Evolutionary conservation across 2,797 vertebrate genomes (phyloP).

Genomic region (Spheniscus humboldti): DNA sequence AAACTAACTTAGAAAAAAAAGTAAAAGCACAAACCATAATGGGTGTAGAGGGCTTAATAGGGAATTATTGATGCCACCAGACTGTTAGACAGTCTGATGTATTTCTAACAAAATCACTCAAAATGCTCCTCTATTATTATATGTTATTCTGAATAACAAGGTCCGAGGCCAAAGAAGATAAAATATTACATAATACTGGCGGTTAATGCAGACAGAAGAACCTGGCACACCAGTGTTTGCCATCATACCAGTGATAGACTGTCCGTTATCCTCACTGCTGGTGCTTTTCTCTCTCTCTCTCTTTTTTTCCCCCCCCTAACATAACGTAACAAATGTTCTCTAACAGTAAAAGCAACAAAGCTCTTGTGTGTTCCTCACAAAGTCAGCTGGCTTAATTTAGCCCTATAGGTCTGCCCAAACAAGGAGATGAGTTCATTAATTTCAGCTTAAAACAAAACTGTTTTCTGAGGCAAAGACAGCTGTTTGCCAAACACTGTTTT

Average conservation of each 20-base stretch:
- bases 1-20: conserved; percentile 65
- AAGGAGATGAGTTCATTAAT: neutral
- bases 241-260: neutral
- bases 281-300: neutral
- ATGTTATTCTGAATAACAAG: neutral
- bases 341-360: rapidly evolving
- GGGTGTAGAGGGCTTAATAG: conserved; percentile 67
- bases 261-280: neutral
- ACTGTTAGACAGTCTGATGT: conserved; percentile 12
- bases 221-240: neutral
- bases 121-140: neutral
- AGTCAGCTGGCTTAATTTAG: neutral
- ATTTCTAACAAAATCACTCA: conserved; percentile 13
- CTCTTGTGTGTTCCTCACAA: neutral
- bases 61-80: conserved; percentile 69
- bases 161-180: neutral
- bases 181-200: neutral
- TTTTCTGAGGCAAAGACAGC: neutral
- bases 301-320: too few relatives aligned
- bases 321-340: rapidly evolving
- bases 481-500: rapidly evolving
- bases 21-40: conserved; percentile 49
- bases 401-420: neutral
- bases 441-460: neutral
- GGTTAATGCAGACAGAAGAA: neutral